These are phyloP conservation scores for Xiphophorus maculatus DNA, from an alignment of 2,113 vertebrate species.

Conservation along the genomic window DNA sequence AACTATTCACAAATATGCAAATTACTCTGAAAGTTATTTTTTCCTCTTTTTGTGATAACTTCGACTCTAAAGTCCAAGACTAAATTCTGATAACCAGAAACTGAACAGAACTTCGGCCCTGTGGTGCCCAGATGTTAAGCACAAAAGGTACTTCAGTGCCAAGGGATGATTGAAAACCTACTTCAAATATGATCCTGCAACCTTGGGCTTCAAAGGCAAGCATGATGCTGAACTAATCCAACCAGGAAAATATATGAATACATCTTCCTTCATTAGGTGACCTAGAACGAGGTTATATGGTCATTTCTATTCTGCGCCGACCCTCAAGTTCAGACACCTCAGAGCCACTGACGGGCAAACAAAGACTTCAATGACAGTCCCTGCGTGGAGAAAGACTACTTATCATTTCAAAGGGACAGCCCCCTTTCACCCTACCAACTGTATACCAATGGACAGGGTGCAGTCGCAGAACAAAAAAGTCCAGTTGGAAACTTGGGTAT, in stretches of 20 bases:
- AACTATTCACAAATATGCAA: background rate
- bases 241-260: constrained; percentile 75
- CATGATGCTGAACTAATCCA: constrained; percentile 71
- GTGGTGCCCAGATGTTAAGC: constrained; percentile 45
- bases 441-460: constrained; percentile 59
- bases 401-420: constrained; percentile 79
- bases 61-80: constrained; percentile 15
- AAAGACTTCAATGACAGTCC: constrained; percentile 76
- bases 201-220: constrained; percentile 76
- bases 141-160: constrained; percentile 69
- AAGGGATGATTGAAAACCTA: constrained; percentile 71
- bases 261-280: constrained; percentile 77
- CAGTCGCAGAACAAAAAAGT: constrained; percentile 59
- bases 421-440: constrained; percentile 60
- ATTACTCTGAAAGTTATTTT: constrained; percentile 23
- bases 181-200: constrained; percentile 72
- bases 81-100: constrained; percentile 44
- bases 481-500: constrained; percentile 48
- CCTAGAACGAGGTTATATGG: constrained; percentile 75
- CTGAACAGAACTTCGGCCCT: constrained; percentile 54
- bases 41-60: constrained; percentile 13
- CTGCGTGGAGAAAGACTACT: constrained; percentile 70
- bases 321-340: constrained; percentile 73
- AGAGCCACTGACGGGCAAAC: constrained; percentile 71
- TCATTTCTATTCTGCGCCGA: constrained; percentile 74